phyloP scores from a whole-genome alignment of 2,797 vertebrate species.

The Meda fulgida region DNA sequence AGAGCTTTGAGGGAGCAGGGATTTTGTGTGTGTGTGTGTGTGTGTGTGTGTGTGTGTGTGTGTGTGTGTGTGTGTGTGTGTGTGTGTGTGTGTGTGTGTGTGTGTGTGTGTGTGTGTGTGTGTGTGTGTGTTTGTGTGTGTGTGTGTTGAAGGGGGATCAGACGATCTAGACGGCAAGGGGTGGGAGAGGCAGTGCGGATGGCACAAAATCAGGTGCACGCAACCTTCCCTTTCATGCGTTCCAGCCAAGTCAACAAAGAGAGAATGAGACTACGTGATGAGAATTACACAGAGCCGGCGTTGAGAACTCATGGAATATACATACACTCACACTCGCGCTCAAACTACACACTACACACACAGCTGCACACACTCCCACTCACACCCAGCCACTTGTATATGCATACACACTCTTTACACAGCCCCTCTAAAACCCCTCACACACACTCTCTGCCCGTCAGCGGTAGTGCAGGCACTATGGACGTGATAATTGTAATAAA shows the following conservation, averaged over 20 bases:
- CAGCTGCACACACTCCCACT: constrained; percentile 42
- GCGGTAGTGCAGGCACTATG: constrained; percentile 57
- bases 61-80: neutral
- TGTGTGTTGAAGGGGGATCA: constrained; percentile 11
- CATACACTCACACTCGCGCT: neutral
- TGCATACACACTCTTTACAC: constrained; percentile 38
- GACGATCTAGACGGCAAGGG: constrained; percentile 21
- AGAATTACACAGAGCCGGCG: constrained; percentile 35
- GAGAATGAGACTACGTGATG: constrained; percentile 47
- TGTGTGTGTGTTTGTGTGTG: too few relatives aligned
- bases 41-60: neutral
- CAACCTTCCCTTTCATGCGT: constrained; percentile 43
- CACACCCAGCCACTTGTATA: constrained; percentile 47
- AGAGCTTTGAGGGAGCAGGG: constrained; percentile 38
- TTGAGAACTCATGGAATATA: constrained; percentile 47
- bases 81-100: constrained; percentile 11
- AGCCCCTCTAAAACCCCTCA: constrained; percentile 39
- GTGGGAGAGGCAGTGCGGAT: constrained; percentile 5
- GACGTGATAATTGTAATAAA: constrained; percentile 68
- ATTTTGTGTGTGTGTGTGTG: constrained; percentile 13
- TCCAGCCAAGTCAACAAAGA: constrained; percentile 48
- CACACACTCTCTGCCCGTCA: constrained; percentile 54
- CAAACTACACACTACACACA: constrained; percentile 42
- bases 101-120: neutral
- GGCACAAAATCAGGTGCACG: constrained; percentile 47